Conservation (phyloP, 1,140 invertebrate genomes). For the Drosophila murphyi region DNA sequence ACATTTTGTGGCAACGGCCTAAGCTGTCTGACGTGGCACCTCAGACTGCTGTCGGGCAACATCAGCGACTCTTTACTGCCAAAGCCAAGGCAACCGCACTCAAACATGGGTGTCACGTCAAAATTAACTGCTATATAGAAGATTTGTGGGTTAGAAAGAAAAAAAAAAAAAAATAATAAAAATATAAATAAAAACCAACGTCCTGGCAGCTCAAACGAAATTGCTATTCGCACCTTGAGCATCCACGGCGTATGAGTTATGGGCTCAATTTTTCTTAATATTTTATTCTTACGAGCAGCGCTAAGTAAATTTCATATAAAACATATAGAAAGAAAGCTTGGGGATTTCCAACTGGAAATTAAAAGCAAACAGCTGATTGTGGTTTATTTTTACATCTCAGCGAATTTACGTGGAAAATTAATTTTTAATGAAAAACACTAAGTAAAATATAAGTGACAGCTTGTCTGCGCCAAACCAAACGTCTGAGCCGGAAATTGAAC, state of each 20-base stretch:
- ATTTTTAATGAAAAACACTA: constrained; percentile 35
- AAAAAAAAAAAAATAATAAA: constrained; percentile 2
- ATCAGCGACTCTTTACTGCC: constrained; percentile 14
- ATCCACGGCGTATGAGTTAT: constrained; percentile 66
- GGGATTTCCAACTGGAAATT: constrained; percentile 44
- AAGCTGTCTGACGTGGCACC: neutral
- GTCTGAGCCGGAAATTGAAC: constrained; percentile 71
- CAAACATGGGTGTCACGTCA: constrained; percentile 44
- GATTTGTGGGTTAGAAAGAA: constrained; percentile 62
- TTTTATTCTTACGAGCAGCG: constrained; percentile 42
- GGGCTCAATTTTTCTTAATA: constrained; percentile 35
- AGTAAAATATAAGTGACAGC: constrained; percentile 1
- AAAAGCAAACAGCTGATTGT: constrained; percentile 35
- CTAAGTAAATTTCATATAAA: constrained; percentile 58
- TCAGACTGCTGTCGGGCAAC: constrained; percentile 7
- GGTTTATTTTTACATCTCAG: neutral
- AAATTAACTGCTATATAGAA: constrained; percentile 71
- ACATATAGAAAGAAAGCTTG: constrained; percentile 48
- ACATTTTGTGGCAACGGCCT: constrained; percentile 29
- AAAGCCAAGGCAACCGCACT: neutral
- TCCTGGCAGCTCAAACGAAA: constrained; percentile 16
- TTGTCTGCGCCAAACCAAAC: constrained; percentile 43
- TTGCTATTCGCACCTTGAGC: constrained; percentile 8
- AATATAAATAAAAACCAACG: neutral
- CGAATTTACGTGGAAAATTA: constrained; percentile 9